These are phyloP conservation scores for Nephrocerus scutellatus DNA, from an alignment of 2,888 invertebrate species.

Conservation along the genomic window DNA sequence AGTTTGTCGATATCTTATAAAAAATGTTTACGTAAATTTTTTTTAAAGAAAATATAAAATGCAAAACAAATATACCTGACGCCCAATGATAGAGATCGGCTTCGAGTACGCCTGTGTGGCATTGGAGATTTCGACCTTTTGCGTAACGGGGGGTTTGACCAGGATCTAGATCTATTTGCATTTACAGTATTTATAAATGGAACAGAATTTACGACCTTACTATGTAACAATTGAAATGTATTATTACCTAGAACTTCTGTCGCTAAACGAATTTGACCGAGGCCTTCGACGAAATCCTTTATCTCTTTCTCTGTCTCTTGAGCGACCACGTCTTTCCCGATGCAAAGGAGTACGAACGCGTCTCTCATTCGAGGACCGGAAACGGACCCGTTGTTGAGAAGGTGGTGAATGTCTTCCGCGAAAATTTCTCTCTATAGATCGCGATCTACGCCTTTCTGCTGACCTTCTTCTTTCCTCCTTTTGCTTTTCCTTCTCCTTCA, in stretches of 20 bases:
- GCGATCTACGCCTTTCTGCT: slow-evolving; percentile 47
- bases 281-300: slow-evolving; percentile 23
- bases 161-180: slow-evolving; percentile 30
- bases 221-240: neutral
- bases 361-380: slow-evolving; percentile 35
- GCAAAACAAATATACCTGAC: no score
- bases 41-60: no score
- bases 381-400: slow-evolving; percentile 29
- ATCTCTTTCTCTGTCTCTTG: slow-evolving; percentile 21
- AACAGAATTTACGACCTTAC: neutral
- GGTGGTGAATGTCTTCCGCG: slow-evolving; percentile 19
- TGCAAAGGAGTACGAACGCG: slow-evolving; percentile 40
- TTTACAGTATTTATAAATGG: slow-evolving; percentile 1
- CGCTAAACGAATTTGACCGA: slow-evolving; percentile 28
- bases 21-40: no score
- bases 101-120: slow-evolving; percentile 28
- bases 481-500: slow-evolving; percentile 68
- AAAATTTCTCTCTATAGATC: slow-evolving; percentile 38
- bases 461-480: slow-evolving; percentile 50
- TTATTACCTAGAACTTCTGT: slow-evolving; percentile 28
- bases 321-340: slow-evolving; percentile 20
- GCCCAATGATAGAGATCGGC: no score
- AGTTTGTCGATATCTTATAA: no score
- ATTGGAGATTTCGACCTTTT: slow-evolving; percentile 33
- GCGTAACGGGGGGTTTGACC: slow-evolving; percentile 27